Evolutionary conservation across 1,140 invertebrate genomes (phyloP), one percentile per base, ranked within the genome.

Genomic region (Saccostrea cuccullata): DNA sequence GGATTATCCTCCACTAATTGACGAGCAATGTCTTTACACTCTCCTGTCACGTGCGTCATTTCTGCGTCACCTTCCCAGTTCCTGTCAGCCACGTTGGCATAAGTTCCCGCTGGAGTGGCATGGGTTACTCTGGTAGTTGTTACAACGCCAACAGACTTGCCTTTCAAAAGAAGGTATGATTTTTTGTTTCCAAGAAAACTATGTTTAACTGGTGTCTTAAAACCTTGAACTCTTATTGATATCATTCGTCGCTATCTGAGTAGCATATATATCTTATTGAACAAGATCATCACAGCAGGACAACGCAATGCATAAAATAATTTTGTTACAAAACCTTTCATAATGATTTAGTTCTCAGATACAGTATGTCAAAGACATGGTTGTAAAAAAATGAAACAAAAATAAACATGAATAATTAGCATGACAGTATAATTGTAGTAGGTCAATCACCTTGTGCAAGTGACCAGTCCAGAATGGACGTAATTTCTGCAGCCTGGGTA

Each of bases 81-180:
- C 26, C 95, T 84, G 55, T 97, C 95, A 0, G 98, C 95, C 6
- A 96, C 96, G 93, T 98, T 97, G 0, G 98, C 97, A 92, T 98
- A 99, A 0, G 97, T 92, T 0, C 97, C 97, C 0, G 97, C 97
- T 0, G 98, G 98, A 0, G 98, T 98, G 0, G 98, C 98, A 94
- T 99, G 98, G 0, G 98, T 98, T 0, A 99, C 97, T 87, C 98
- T 96, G 36, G 98, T 98, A 0, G 97, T 99, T 0, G 98, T 99
- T 0, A 99, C 97, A 82, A 99, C 96, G 20, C 98, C 98, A 93
- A 97, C 97, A 85, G 96, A 96, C 95, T 98, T 98, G 56, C 97
- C 97, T 94, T 83, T 86, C 82, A 83, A 6, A 60, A 36, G 36
- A 36, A 86, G 5, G n/a, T 30, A 0, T 12, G 30, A 77, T 30